Percentiles rank a stretch among this genome's conserved stretches.
phyloP scores from a whole-genome alignment of 2,888 invertebrate species.

The Tipula unca region DNA sequence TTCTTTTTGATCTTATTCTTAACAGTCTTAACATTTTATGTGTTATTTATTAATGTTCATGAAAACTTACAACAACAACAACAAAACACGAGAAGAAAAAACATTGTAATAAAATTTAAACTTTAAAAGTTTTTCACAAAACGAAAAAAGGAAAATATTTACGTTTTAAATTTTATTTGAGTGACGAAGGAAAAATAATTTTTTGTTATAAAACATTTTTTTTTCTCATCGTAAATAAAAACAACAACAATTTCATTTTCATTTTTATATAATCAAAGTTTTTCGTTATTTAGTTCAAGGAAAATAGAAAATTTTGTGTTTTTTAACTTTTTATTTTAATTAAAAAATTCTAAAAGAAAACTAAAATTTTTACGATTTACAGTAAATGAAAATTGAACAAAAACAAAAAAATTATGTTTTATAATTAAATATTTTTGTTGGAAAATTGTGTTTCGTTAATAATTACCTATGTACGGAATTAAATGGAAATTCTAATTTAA shows the following conservation, averaged over 20 bases:
- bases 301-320: background rate
- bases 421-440: background rate
- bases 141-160: background rate
- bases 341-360: slow-evolving; percentile 4
- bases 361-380: background rate
- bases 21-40: background rate
- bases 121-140: background rate
- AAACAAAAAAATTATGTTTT: background rate
- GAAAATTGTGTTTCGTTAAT: background rate
- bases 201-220: background rate
- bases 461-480: background rate
- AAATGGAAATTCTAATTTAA: background rate
- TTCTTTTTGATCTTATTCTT: background rate
- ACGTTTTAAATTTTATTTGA: background rate
- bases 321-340: background rate
- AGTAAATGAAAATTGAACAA: background rate
- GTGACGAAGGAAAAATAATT: background rate
- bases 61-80: background rate
- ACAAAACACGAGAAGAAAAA: background rate
- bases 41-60: background rate
- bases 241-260: background rate
- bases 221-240: background rate
- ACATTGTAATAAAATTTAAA: background rate
- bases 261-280: background rate
- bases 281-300: background rate